Conservation (phyloP, 2,888 invertebrate genomes). For the Chrysolina americana region DNA sequence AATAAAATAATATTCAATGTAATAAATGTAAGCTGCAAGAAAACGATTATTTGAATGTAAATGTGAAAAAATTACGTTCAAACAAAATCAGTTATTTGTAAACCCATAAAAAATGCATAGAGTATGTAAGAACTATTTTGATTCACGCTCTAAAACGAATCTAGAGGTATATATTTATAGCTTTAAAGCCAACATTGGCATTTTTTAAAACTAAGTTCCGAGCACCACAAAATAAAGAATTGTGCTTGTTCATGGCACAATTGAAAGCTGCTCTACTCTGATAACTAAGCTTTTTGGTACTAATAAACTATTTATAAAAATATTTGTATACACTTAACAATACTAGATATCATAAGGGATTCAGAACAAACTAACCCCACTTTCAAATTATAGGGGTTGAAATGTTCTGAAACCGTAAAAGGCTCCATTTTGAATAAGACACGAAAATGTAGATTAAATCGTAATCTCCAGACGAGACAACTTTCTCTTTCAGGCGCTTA, state of each 20-base stretch:
- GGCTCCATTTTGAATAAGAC: neutral
- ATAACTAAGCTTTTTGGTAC: neutral
- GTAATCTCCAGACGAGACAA: neutral
- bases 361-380: neutral
- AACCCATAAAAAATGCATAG: neutral
- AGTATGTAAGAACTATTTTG: neutral
- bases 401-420: neutral
- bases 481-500: neutral
- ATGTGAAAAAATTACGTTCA: neutral
- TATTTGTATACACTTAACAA: conserved; percentile 5
- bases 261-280: neutral
- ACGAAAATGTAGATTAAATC: neutral
- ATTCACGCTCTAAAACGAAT: neutral
- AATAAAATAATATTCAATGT: neutral
- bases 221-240: neutral
- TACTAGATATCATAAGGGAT: neutral
- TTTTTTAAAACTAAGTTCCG: neutral
- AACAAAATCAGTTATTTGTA: neutral
- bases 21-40: neutral
- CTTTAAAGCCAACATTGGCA: neutral
- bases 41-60: neutral
- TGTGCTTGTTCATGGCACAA: neutral
- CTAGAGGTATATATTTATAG: neutral
- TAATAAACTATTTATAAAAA: neutral
- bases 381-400: neutral